Evolutionary conservation across 2,888 invertebrate genomes (phyloP).

Genomic region (Biston stratarius): DNA sequence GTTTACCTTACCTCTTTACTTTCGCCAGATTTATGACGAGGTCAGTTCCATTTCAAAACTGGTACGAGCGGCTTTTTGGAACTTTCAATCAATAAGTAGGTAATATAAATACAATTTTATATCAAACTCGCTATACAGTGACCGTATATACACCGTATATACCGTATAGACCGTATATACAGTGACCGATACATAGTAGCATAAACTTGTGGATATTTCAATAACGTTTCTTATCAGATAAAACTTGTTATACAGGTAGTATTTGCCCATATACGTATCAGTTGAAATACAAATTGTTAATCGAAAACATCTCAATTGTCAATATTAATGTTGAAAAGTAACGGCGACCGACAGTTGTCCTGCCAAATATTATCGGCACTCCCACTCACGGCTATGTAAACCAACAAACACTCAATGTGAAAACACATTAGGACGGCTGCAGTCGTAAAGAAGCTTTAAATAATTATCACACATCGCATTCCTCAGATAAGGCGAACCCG

Average conservation of each 20-base stretch:
- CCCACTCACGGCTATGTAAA: conserved; percentile 27
- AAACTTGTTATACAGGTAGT: background rate
- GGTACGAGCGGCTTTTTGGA: conserved; percentile 29
- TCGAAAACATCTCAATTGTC: conserved; percentile 6
- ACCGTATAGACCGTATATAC: too few relatives aligned
- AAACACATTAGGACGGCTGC: conserved; percentile 51
- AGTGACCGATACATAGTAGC: background rate
- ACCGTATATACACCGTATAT: too few relatives aligned
- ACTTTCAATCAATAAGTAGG: conserved; percentile 6
- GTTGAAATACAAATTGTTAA: background rate
- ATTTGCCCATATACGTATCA: background rate
- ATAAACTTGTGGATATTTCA: background rate
- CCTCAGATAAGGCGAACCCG: conserved; percentile 70
- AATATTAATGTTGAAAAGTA: conserved; percentile 21
- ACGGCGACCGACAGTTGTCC: conserved; percentile 17
- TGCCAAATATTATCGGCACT: conserved; percentile 32
- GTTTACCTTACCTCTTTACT: conserved; percentile 54
- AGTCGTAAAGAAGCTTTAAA: conserved; percentile 58
- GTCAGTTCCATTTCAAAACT: conserved; percentile 44
- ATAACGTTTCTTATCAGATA: background rate
- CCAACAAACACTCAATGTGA: conserved; percentile 46
- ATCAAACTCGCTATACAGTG: conserved; percentile 6
- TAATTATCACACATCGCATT: conserved; percentile 71
- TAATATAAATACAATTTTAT: conserved; percentile 1
- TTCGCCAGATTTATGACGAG: conserved; percentile 47